These are phyloP conservation scores for Zosterops hypoxanthus DNA, from an alignment of 2,113 vertebrate species.

Conservation along the genomic window DNA sequence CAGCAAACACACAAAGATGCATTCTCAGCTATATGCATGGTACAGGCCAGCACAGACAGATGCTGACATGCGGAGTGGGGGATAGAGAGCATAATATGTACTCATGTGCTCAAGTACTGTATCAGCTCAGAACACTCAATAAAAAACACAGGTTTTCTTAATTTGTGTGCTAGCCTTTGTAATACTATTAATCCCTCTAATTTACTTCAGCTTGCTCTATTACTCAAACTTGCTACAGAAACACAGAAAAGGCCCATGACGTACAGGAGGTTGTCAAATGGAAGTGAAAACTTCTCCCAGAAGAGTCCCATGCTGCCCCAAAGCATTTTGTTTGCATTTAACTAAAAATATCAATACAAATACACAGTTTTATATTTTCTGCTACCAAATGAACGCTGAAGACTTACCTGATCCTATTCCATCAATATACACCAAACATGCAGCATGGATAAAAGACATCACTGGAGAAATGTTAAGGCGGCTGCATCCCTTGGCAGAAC, in stretches of 20 bases:
- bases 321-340: not conserved
- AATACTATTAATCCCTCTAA: not conserved
- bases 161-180: not conserved
- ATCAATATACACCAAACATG: slow-evolving; percentile 92
- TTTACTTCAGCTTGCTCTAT: not conserved
- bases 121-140: not conserved
- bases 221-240: not conserved
- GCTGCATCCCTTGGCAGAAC: slow-evolving; percentile 43
- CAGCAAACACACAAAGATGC: not conserved
- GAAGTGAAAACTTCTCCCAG: not conserved
- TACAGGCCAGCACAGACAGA: not conserved
- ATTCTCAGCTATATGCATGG: not conserved
- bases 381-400: not conserved
- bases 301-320: not conserved
- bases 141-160: not conserved
- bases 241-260: not conserved
- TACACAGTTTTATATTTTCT: not conserved
- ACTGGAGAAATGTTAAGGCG: slow-evolving; percentile 66
- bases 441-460: slow-evolving; percentile 90
- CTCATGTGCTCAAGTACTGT: not conserved
- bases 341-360: not conserved
- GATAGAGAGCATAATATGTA: not conserved
- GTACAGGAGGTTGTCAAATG: not conserved
- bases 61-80: not conserved
- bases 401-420: slow-evolving; percentile 91